Evolutionary conservation across 2,888 invertebrate genomes (phyloP).

Genomic region (Sphaeridia pumilis): DNA sequence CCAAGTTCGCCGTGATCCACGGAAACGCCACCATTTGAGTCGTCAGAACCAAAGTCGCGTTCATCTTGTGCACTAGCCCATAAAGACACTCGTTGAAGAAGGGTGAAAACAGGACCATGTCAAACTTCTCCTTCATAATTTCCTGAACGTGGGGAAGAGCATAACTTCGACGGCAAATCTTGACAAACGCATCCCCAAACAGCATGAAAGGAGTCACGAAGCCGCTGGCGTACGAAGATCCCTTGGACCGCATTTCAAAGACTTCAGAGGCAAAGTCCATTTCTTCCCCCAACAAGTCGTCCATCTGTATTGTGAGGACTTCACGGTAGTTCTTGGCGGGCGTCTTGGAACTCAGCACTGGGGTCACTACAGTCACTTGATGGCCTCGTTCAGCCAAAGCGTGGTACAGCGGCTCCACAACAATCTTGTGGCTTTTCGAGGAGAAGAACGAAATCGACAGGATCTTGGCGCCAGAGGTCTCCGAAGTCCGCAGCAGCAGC

Average conservation of each 20-base stretch:
- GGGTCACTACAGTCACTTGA: slow-evolving; percentile 46
- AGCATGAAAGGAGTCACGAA: slow-evolving; percentile 12
- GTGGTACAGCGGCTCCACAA: slow-evolving; percentile 43
- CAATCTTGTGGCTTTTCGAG: slow-evolving; percentile 44
- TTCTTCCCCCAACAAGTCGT: slow-evolving; percentile 8
- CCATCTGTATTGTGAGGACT: slow-evolving; percentile 19
- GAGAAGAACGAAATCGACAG: slow-evolving; percentile 45
- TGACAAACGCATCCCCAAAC: slow-evolving; percentile 1
- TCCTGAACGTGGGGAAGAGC: slow-evolving; percentile 18
- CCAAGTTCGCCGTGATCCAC: slow-evolving; percentile 14
- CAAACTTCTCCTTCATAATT: slow-evolving; percentile 28
- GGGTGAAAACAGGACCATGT: slow-evolving; percentile 36
- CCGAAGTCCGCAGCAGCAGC: neutral
- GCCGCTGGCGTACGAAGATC: neutral
- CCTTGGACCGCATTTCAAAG: slow-evolving; percentile 17
- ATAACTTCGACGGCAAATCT: slow-evolving; percentile 17
- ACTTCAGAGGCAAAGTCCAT: slow-evolving; percentile 8
- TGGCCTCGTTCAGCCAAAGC: slow-evolving; percentile 46
- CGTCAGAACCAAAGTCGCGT: slow-evolving; percentile 39
- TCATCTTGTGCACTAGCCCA: slow-evolving; percentile 33
- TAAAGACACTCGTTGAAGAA: slow-evolving; percentile 37
- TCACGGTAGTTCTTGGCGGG: slow-evolving; percentile 39
- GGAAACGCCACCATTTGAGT: slow-evolving; percentile 12
- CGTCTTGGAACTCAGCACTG: slow-evolving; percentile 39
- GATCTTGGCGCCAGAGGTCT: slow-evolving; percentile 38